A percentile compares a stretch with the other conserved stretches of the same genome.
Evolutionary conservation across 2,888 invertebrate genomes (phyloP).

Genomic region (Tyria jacobaeae): DNA sequence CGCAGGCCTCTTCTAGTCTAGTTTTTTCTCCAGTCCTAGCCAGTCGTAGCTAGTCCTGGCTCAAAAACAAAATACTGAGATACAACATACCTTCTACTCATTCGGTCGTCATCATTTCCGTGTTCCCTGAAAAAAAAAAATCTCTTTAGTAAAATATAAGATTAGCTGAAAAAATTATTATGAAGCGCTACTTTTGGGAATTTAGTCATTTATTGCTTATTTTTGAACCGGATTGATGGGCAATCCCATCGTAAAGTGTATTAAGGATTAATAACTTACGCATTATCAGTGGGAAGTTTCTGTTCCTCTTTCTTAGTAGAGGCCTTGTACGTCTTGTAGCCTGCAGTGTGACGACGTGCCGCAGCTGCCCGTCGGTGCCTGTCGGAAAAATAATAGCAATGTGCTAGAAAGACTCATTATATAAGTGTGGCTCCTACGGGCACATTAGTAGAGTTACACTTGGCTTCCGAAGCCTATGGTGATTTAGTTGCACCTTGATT

Average conservation of each 20-base stretch:
- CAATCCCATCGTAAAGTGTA: too few species aligned
- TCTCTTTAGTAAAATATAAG: neutral
- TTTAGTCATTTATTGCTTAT: too few species aligned
- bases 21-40: too few species aligned
- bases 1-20: too few species aligned
- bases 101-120: conserved; percentile 12
- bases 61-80: neutral
- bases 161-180: too few species aligned
- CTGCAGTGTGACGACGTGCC: conserved; percentile 56
- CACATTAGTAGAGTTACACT: too few species aligned
- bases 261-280: conserved; percentile 30
- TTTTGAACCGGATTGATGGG: too few species aligned
- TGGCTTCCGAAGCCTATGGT: too few species aligned
- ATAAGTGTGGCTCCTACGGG: too few species aligned
- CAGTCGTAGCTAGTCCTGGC: neutral
- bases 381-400: conserved; percentile 10
- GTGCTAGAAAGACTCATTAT: neutral
- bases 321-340: conserved; percentile 25
- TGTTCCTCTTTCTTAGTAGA: conserved; percentile 50
- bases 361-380: conserved; percentile 64
- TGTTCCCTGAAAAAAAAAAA: conserved; percentile 15
- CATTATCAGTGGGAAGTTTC: conserved; percentile 47
- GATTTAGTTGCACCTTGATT: too few species aligned
- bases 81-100: conserved; percentile 9
- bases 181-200: too few species aligned